A percentile compares a stretch with the other conserved stretches of the same genome.
Conservation (phyloP, 2,888 invertebrate species). For the Axea sp. region DNA sequence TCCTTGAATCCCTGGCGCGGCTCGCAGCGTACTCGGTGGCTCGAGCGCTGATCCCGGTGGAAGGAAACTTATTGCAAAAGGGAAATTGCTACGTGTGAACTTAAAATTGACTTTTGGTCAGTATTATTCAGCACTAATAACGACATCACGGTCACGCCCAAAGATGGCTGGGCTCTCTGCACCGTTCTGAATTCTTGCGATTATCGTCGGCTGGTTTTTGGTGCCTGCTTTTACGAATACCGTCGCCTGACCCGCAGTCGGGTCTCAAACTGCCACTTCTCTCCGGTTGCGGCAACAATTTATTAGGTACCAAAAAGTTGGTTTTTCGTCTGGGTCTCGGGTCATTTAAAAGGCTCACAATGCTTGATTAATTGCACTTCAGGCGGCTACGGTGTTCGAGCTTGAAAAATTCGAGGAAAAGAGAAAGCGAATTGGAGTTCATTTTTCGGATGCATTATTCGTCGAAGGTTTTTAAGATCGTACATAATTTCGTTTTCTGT, state of each 20-base stretch:
- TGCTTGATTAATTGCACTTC: conserved; percentile 27
- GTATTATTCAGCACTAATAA: conserved; percentile 31
- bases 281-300: conserved; percentile 17
- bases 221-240: conserved; percentile 15
- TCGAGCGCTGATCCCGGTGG: conserved; percentile 28
- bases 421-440: conserved; percentile 17
- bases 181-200: conserved; percentile 23
- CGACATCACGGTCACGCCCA: conserved; percentile 44
- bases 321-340: conserved; percentile 15
- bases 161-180: conserved; percentile 18
- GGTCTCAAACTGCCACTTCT: conserved; percentile 25
- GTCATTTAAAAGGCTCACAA: conserved; percentile 6
- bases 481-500: too few species aligned
- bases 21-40: conserved; percentile 21
- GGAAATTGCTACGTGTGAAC: conserved; percentile 19
- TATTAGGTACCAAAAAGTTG: conserved; percentile 27
- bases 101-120: conserved; percentile 38
- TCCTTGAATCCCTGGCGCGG: conserved; percentile 47
- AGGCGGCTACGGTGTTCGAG: background rate
- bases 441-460: too few species aligned
- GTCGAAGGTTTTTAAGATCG: too few species aligned
- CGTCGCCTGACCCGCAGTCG: conserved; percentile 28
- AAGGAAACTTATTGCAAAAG: conserved; percentile 32
- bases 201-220: conserved; percentile 30
- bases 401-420: conserved; percentile 4